A percentile compares a stretch with the other conserved stretches of the same genome.
Conservation (phyloP, 2,888 invertebrate genomes). For the Ennomos quercinarius region DNA sequence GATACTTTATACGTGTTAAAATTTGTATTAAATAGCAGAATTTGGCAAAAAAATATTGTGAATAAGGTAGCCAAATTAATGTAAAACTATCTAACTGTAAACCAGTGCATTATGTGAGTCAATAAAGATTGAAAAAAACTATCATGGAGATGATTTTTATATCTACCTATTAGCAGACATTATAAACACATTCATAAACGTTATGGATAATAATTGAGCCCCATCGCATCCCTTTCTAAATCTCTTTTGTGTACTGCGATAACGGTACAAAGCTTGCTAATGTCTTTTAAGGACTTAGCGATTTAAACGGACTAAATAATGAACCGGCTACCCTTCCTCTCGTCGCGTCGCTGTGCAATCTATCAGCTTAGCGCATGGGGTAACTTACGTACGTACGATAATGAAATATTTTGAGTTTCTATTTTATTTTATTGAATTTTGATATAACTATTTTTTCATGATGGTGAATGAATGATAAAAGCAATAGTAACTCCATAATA, state of each 20-base stretch:
- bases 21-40: too few species aligned
- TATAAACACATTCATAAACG: conserved; percentile 50
- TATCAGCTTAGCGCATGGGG: conserved; percentile 70
- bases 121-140: too few species aligned
- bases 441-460: neutral
- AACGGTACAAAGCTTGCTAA: conserved; percentile 83
- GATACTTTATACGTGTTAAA: too few species aligned
- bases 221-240: conserved; percentile 63
- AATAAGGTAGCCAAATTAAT: too few species aligned
- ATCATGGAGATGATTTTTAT: neutral
- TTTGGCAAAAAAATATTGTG: too few species aligned
- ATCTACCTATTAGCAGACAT: conserved; percentile 34
- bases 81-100: too few species aligned
- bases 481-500: too few species aligned
- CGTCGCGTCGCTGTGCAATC: conserved; percentile 62
- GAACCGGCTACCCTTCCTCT: conserved; percentile 78
- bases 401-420: conserved; percentile 21
- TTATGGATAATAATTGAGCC: conserved; percentile 69
- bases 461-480: too few species aligned
- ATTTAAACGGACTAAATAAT: conserved; percentile 86
- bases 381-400: conserved; percentile 34
- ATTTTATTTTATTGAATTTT: conserved; percentile 9
- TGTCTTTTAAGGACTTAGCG: conserved; percentile 85
- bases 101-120: too few species aligned
- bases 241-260: conserved; percentile 83